Conservation (phyloP, 2,113 vertebrate species). For the Anarhynchus alexandrinus region DNA sequence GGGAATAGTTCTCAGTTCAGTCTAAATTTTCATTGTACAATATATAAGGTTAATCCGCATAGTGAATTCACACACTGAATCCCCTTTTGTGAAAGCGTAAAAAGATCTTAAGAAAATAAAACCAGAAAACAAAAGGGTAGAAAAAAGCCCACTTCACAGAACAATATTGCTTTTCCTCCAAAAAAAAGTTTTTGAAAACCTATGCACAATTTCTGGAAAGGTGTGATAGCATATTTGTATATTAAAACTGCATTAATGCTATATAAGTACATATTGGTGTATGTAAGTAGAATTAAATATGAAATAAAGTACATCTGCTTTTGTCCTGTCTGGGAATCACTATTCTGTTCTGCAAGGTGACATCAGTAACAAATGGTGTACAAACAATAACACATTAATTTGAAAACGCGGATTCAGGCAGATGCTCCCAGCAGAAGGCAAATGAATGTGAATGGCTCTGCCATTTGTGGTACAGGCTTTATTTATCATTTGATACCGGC, state of each 20-base stretch:
- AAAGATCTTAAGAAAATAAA: neutral
- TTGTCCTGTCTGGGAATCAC: neutral
- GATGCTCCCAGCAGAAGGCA: neutral
- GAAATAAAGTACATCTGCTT: neutral
- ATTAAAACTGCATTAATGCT: neutral
- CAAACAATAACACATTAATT: neutral
- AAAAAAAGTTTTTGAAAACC: neutral
- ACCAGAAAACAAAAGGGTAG: neutral
- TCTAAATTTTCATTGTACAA: neutral
- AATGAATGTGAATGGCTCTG: neutral
- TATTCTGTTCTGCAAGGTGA: neutral
- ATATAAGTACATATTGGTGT: neutral
- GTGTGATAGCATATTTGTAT: neutral
- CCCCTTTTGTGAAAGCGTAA: neutral
- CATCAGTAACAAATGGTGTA: neutral
- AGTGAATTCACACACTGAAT: neutral
- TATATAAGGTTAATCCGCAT: neutral
- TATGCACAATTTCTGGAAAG: neutral
- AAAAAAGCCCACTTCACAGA: neutral
- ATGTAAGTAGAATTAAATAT: neutral
- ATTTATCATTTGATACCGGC: neutral
- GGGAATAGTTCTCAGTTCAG: neutral
- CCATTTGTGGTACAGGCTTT: neutral
- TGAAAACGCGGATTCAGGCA: neutral
- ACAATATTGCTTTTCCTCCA: neutral